Evolutionary conservation across 2,797 vertebrate species (phyloP), one percentile per base, ranked within the genome.

Genomic region (Epinephelus malabaricus): DNA sequence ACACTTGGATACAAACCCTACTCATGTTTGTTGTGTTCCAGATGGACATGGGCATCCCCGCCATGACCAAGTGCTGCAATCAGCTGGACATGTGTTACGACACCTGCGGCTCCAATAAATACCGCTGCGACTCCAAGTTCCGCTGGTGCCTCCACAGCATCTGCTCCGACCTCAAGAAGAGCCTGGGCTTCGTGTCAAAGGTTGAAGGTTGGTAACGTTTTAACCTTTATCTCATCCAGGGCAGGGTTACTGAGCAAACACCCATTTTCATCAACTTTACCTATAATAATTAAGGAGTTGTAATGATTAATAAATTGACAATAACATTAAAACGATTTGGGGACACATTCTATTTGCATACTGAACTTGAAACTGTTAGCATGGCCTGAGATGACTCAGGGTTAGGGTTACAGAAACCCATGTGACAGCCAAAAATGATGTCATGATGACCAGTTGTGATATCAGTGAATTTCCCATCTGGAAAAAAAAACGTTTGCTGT

Each of bases 131-230:
- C 18, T 98, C 98, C 70, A 99, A 99, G 92, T 99, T 99, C 94
- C 98, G 98, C 79, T 99, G 97, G 98, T 99, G 98, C 82, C 96
- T 99, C 65, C 98, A 99, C 89, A 96, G 97, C 86, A 99, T 99
- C 95, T 99, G 98, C 91, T 97, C 96, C 0, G 98, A 99, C 88
- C 97, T 99, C 69, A 99, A 99, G 93, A 97, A 98, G 87, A 99
- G 98, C 89, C 96, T 99, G 0, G 98, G 98, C 51, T 98, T 99
- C 0, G 95, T 99, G 90, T 98, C 98, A 66, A 99, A 98, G 69
- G 98, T 99, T 4, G 97, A 97, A 97, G 96, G 98, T 99, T 70
- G 65, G 96, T 82, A 25, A 69, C n/a, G 88, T 43, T 47, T 76
- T 18, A 18, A 69, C 1, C n/a, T 25, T 63, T 59, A n/a, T 51